A percentile compares a stretch with the other conserved stretches of the same genome.
These are phyloP conservation scores for Pyxicephalus adspersus DNA, from an alignment of 2,113 vertebrate genomes.

Conservation along the genomic window DNA sequence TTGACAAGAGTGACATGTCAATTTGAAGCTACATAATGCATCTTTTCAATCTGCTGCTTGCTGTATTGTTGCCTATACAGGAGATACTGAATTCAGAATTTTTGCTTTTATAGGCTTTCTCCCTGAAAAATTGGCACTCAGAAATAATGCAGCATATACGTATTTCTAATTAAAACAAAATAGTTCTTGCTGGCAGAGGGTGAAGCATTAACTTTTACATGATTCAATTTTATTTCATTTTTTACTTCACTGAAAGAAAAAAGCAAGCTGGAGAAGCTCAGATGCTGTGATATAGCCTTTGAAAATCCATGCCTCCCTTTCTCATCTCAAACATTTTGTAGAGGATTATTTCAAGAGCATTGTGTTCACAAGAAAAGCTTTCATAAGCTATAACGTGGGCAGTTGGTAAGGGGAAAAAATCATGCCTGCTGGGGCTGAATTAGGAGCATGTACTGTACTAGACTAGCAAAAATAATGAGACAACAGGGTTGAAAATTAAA, in stretches of 20 bases:
- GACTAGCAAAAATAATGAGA: slow-evolving; percentile 19
- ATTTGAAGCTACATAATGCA: slow-evolving; percentile 34
- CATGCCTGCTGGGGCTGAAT: background rate
- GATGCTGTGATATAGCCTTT: slow-evolving; percentile 9
- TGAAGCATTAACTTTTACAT: background rate
- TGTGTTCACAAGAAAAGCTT: slow-evolving; percentile 21
- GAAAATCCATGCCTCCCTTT: background rate
- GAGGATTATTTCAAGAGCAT: slow-evolving; percentile 23
- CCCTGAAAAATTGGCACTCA: background rate
- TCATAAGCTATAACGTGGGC: background rate
- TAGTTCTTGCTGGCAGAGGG: background rate
- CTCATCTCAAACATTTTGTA: slow-evolving; percentile 4
- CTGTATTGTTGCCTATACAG: slow-evolving; percentile 13
- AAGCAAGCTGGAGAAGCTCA: background rate
- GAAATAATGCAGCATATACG: background rate
- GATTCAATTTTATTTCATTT: slow-evolving; percentile 25
- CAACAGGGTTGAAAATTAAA: background rate
- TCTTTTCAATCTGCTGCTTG: background rate
- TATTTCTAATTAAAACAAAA: slow-evolving; percentile 22
- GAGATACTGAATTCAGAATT: background rate
- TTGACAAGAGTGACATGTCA: slow-evolving; percentile 37
- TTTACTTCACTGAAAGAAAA: slow-evolving; percentile 15
- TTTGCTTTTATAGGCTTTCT: background rate
- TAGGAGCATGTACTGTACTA: slow-evolving; percentile 10
- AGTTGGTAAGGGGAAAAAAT: background rate